Evolutionary conservation across 2,888 invertebrate species (phyloP), one percentile per base, ranked within the genome.

Genomic region (Idaea biselata): DNA sequence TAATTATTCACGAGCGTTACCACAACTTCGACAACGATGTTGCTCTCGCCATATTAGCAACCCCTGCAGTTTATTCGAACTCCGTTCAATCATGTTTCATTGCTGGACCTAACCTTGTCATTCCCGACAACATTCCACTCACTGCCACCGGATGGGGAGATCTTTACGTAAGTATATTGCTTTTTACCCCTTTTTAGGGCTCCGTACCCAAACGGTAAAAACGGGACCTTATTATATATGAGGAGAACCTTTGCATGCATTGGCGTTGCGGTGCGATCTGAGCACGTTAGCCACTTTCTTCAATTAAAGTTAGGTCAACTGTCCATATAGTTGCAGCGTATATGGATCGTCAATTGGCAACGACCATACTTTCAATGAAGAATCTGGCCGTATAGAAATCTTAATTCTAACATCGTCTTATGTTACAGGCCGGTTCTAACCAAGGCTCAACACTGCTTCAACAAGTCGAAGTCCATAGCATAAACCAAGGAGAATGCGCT

Each of bases 401-500:
- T 25, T 25, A 44, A 14, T 3, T 44, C 14, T 14, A 8, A 44
- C 6, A 14, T 44, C 14, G 6, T 44, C 5, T 14, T 44, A 8
- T 44, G 44, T 44, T 44, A 11, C 44, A 44, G 44, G 11, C 11
- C 44, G 44, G 44, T 44, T 8, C 44, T 11, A 44, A 44, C 44
- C 44, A 44, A 44, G 55, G 32, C 16, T 73, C 86, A 6, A 66
- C 74, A 33, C 74, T 79, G 6, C 74, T 87, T 5, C 79, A 73
- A 2, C 77, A 81, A 55, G 87, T 87, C 1, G 70, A 75, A 0
- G 60, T 86, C 1, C 77, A 84, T 17, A 68, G 82, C 5, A 81
- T 93, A 25, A 81, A 82, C 71, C 86, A 84, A 17, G 6, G 68
- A 0, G 0, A 74, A 0, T 93, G 93, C 68, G 74, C 73, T 8